These are phyloP conservation scores for Tenodera sinensis DNA, from an alignment of 2,888 invertebrate genomes.

Conservation along the genomic window DNA sequence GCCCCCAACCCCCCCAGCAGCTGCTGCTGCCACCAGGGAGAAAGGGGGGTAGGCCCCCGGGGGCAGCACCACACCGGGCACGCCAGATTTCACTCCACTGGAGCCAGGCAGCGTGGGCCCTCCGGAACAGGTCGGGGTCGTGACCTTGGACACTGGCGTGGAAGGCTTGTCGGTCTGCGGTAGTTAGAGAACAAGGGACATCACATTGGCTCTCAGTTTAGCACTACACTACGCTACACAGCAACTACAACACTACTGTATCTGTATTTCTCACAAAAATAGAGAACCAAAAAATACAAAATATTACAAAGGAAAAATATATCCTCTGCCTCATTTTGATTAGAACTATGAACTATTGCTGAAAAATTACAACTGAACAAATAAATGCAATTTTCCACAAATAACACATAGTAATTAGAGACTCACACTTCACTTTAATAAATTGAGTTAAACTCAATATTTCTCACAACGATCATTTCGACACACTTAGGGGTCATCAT, in stretches of 20 bases:
- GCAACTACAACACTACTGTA: background rate
- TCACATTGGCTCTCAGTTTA: background rate
- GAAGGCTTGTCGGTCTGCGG: slow-evolving; percentile 48
- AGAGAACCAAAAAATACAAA: too few relatives aligned
- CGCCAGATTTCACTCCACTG: slow-evolving; percentile 31
- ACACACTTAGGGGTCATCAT: too few relatives aligned
- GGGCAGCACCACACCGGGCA: slow-evolving; percentile 34
- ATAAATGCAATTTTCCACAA: too few relatives aligned
- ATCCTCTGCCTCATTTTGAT: too few relatives aligned
- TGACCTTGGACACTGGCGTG: slow-evolving; percentile 52
- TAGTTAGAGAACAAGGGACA: background rate
- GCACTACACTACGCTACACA: background rate
- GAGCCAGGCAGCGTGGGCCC: slow-evolving; percentile 32
- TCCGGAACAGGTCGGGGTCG: slow-evolving; percentile 46
- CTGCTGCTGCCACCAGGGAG: slow-evolving; percentile 28
- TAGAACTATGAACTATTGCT: too few relatives aligned
- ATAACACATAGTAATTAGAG: too few relatives aligned
- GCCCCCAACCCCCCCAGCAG: slow-evolving; percentile 28
- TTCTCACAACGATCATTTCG: too few relatives aligned
- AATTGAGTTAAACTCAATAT: too few relatives aligned
- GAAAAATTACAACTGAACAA: too few relatives aligned
- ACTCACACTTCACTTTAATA: too few relatives aligned
- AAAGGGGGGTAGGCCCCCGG: slow-evolving; percentile 35
- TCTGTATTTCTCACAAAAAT: too few relatives aligned
- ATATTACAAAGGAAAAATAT: too few relatives aligned